A percentile compares a stretch with the other conserved stretches of the same genome.
Evolutionary conservation across 2,797 vertebrate species (phyloP).

Genomic region (Scolopax rusticola): DNA sequence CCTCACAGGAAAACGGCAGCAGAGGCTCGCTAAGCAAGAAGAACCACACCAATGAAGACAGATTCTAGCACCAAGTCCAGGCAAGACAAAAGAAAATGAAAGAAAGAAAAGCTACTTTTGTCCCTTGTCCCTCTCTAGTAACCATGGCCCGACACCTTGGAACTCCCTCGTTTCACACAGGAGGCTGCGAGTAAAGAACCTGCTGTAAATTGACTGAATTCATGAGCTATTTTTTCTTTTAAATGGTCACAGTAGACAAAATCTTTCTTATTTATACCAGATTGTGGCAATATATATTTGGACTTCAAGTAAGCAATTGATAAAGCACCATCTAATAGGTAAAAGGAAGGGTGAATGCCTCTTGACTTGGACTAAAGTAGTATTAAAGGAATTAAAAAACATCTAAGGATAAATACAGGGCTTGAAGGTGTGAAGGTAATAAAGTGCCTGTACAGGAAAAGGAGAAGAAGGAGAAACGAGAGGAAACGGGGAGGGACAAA

Average conservation of each 20-base stretch:
- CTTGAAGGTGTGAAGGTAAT: not conserved
- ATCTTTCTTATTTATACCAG: not conserved
- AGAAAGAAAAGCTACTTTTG: not conserved
- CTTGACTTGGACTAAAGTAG: not conserved
- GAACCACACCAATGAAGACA: too few relatives aligned
- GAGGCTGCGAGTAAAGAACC: not conserved
- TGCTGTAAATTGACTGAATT: not conserved
- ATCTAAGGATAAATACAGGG: not conserved
- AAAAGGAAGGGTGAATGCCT: not conserved
- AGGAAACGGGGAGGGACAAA: not conserved
- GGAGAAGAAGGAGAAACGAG: not conserved
- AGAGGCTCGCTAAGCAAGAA: too few relatives aligned
- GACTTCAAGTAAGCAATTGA: not conserved
- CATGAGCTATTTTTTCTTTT: not conserved
- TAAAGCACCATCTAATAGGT: not conserved
- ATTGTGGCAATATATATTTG: not conserved
- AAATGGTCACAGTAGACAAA: not conserved
- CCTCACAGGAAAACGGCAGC: accelerated
- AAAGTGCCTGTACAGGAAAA: constrained; percentile 12
- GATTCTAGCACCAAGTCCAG: not conserved
- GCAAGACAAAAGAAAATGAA: not conserved
- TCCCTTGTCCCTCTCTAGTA: not conserved
- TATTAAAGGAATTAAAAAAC: not conserved
- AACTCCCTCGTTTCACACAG: not conserved
- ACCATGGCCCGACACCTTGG: not conserved